Evolutionary conservation across 2,113 vertebrate genomes (phyloP).

Genomic region (Bubo blakistoni): DNA sequence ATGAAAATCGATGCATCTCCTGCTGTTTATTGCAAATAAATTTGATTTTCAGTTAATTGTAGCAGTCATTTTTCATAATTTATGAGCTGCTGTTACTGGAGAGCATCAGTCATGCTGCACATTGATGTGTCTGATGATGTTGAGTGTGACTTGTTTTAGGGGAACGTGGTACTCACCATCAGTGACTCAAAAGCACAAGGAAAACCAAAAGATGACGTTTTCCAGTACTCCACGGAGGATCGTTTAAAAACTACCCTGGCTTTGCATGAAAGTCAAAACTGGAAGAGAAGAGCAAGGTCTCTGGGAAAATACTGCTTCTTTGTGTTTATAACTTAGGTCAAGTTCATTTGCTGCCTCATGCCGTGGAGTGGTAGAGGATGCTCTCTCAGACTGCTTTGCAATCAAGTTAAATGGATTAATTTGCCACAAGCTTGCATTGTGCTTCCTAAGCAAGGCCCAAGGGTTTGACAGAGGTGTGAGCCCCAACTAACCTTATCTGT

Average conservation of each 20-base stretch:
- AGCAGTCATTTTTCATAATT: constrained; percentile 67
- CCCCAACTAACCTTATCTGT: neutral
- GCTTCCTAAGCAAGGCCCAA: neutral
- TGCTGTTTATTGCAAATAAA: constrained; percentile 70
- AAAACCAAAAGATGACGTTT: neutral
- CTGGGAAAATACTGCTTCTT: neutral
- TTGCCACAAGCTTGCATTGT: neutral
- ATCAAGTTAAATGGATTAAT: neutral
- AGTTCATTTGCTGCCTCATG: neutral
- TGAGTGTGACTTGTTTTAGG: neutral
- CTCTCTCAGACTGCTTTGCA: neutral
- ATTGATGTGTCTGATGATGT: neutral
- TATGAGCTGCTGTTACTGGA: constrained; percentile 48
- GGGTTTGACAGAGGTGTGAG: neutral
- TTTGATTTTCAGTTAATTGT: constrained; percentile 74
- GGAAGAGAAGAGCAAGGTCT: neutral
- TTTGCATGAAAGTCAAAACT: neutral
- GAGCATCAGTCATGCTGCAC: neutral
- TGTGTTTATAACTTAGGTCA: neutral
- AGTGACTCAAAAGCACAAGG: neutral
- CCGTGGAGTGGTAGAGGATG: neutral
- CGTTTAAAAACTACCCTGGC: neutral
- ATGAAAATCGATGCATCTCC: constrained; percentile 68
- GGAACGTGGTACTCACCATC: neutral
- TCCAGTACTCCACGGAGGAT: neutral